Evolutionary conservation across 2,797 vertebrate genomes (phyloP).

Genomic region (Anniella stebbinsi): DNA sequence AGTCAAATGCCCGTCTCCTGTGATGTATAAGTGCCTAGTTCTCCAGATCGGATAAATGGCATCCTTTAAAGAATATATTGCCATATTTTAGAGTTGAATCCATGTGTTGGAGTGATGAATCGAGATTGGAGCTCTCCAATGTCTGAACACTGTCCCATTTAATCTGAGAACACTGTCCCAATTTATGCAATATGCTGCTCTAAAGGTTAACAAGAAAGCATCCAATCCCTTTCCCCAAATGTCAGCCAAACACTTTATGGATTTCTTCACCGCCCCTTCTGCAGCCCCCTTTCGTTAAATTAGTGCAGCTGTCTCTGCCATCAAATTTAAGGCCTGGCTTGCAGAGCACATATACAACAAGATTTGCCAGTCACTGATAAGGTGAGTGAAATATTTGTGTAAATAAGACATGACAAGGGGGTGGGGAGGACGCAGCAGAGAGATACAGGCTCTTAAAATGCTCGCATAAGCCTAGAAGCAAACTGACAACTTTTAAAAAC

Average conservation of each 20-base stretch:
- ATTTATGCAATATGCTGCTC: constrained; percentile 67
- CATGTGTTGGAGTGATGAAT: constrained; percentile 71
- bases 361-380: constrained; percentile 63
- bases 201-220: constrained; percentile 75
- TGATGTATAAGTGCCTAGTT: constrained; percentile 64
- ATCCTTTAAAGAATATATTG: constrained; percentile 70
- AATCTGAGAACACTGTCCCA: constrained; percentile 66
- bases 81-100: constrained; percentile 68
- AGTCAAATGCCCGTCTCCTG: constrained; percentile 54
- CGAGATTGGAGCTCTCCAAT: constrained; percentile 49
- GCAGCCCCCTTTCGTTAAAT: constrained; percentile 69
- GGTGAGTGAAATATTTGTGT: constrained; percentile 49
- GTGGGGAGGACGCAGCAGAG: constrained; percentile 24
- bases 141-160: constrained; percentile 61
- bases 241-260: constrained; percentile 73
- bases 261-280: constrained; percentile 62
- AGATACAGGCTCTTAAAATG: constrained; percentile 26
- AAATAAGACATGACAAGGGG: constrained; percentile 37
- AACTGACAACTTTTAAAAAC: constrained; percentile 37
- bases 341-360: constrained; percentile 64
- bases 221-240: constrained; percentile 75
- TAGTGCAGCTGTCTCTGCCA: constrained; percentile 67
- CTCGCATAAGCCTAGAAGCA: constrained; percentile 33
- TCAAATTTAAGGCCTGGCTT: constrained; percentile 69
- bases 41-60: constrained; percentile 70